Conservation (phyloP, 2,888 invertebrate genomes). For the Exephanes ischioxanthus region DNA sequence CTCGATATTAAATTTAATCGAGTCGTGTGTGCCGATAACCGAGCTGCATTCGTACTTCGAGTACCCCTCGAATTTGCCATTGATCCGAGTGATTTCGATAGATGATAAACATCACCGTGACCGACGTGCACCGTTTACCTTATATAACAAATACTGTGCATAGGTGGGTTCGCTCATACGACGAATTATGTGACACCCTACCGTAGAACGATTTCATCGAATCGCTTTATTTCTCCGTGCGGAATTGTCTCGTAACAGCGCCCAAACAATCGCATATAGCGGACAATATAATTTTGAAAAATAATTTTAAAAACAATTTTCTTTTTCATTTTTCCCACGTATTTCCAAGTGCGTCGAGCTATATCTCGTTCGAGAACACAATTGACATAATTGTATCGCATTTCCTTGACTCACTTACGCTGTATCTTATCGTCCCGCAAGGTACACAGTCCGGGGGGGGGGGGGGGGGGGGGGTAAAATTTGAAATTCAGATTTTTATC, state of each 20-base stretch:
- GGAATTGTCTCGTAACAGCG: conserved; percentile 28
- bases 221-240: conserved; percentile 27
- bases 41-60: not conserved
- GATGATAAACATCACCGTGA: conserved; percentile 35
- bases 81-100: conserved; percentile 31
- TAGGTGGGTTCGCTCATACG: not conserved
- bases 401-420: not conserved
- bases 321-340: conserved; percentile 11
- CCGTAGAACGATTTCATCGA: conserved; percentile 35
- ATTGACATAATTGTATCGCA: conserved; percentile 36
- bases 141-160: not conserved
- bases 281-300: too few species aligned
- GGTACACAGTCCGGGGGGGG: conserved; percentile 1
- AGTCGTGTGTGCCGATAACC: conserved; percentile 22
- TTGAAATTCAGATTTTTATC: conserved; percentile 63
- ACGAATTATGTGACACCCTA: conserved; percentile 18
- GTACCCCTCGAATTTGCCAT: not conserved
- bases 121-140: not conserved
- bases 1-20: conserved; percentile 47
- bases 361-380: not conserved
- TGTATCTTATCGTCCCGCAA: not conserved
- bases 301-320: not conserved
- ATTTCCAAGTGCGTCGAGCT: conserved; percentile 1
- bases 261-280: conserved; percentile 15
- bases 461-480: conserved; percentile 2